phyloP scores from a whole-genome alignment of 2,797 vertebrate genomes.

The Sebastes umbrosus region DNA sequence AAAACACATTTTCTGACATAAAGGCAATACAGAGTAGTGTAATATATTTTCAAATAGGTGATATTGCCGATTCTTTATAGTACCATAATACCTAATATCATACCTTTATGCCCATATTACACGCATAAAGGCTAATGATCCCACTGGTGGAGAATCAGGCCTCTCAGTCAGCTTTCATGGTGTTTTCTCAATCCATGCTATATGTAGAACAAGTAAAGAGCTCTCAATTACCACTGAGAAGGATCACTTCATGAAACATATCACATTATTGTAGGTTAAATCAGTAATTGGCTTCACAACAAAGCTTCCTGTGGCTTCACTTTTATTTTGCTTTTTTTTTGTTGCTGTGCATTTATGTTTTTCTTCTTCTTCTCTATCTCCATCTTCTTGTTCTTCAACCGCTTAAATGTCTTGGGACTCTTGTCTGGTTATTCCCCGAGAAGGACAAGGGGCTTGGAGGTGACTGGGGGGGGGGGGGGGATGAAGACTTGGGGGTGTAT shows the following conservation, averaged over 20 bases:
- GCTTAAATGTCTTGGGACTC: slow-evolving; percentile 68
- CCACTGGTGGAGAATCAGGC: not conserved
- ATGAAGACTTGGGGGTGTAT: slow-evolving; percentile 79
- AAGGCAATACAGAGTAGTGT: slow-evolving; percentile 13
- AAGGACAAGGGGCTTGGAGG: slow-evolving; percentile 63
- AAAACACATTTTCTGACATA: slow-evolving; percentile 36
- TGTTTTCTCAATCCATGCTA: not conserved
- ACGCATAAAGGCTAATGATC: slow-evolving; percentile 31
- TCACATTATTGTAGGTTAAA: not conserved
- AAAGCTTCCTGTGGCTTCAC: not conserved
- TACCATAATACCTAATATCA: slow-evolving; percentile 23
- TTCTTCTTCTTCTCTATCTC: not conserved
- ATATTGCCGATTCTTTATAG: slow-evolving; percentile 37
- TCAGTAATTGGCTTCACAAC: not conserved
- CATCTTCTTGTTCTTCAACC: slow-evolving; percentile 37
- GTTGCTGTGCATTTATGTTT: not conserved
- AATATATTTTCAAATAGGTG: slow-evolving; percentile 22
- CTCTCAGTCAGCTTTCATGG: not conserved
- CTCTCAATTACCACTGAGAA: not conserved
- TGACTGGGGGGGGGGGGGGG: slow-evolving; percentile 45
- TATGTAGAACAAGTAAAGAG: not conserved
- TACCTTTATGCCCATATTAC: slow-evolving; percentile 4
- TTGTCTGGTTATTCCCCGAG: slow-evolving; percentile 63
- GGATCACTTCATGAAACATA: not conserved
- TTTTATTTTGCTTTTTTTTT: not conserved